These are phyloP conservation scores for Phymorhynchus buccinoides DNA, from an alignment of 1,140 invertebrate genomes.

Conservation along the genomic window DNA sequence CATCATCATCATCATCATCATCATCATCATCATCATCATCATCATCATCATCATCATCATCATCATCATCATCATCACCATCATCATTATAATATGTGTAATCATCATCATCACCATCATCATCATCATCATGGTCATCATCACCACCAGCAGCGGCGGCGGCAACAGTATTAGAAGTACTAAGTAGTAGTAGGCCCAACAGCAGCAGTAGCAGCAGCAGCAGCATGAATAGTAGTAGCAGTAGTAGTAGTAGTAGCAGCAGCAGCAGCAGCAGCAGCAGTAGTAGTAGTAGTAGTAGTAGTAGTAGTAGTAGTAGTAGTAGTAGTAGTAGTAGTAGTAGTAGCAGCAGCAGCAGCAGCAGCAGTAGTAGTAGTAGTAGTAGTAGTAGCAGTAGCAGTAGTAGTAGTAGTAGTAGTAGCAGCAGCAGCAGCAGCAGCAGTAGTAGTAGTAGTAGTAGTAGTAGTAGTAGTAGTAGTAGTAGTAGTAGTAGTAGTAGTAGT, in stretches of 20 bases:
- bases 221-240: neutral
- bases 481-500: neutral
- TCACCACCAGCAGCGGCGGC: neutral
- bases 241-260: neutral
- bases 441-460: neutral
- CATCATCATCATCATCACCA: neutral
- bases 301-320: slow-evolving; percentile 11
- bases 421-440: neutral
- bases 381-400: slow-evolving; percentile 21
- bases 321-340: slow-evolving; percentile 21
- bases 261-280: neutral
- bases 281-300: neutral
- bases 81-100: too few species aligned
- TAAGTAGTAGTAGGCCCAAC: too few species aligned
- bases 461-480: neutral
- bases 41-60: too few species aligned
- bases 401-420: neutral
- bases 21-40: too few species aligned
- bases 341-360: slow-evolving; percentile 1
- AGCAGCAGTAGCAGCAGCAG: too few species aligned
- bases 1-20: neutral
- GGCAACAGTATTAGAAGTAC: too few species aligned
- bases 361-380: slow-evolving; percentile 30
- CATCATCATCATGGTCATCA: neutral
- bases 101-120: neutral